These are phyloP conservation scores for Mycetomoellerius zeteki DNA, from an alignment of 1,140 invertebrate genomes.

Conservation along the genomic window DNA sequence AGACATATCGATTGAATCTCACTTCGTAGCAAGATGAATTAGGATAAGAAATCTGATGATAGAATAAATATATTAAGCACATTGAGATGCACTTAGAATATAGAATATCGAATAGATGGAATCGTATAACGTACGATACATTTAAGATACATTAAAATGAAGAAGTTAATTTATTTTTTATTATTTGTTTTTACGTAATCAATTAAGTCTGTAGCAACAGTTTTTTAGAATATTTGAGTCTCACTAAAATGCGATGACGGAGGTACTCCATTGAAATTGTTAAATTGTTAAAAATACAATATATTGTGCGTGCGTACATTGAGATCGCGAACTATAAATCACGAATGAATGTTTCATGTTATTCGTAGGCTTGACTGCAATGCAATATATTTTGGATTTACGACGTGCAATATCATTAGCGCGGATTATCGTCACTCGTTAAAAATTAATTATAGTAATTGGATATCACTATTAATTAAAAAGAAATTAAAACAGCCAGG, in stretches of 20 bases:
- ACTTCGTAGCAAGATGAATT: slow-evolving; percentile 17
- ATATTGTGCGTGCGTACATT: neutral
- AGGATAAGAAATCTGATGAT: slow-evolving; percentile 9
- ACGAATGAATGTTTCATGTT: slow-evolving; percentile 50
- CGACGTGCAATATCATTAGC: slow-evolving; percentile 57
- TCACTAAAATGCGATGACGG: neutral
- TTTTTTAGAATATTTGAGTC: neutral
- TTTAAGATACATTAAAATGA: neutral
- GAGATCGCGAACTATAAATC: slow-evolving; percentile 32
- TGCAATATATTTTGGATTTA: slow-evolving; percentile 61
- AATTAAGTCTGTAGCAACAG: slow-evolving; percentile 14
- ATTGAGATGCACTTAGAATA: neutral
- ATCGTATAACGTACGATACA: neutral
- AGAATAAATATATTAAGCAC: neutral
- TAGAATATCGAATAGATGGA: neutral
- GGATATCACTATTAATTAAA: slow-evolving; percentile 61
- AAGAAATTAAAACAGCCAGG: slow-evolving; percentile 50
- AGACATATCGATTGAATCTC: slow-evolving; percentile 13
- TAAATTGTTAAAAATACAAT: slow-evolving; percentile 8
- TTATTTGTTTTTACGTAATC: neutral
- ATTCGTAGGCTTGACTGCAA: slow-evolving; percentile 32
- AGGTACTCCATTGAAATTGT: neutral
- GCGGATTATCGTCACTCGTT: slow-evolving; percentile 58
- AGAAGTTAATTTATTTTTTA: neutral
- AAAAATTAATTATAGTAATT: slow-evolving; percentile 64